These are phyloP conservation scores for Galendromus occidentalis DNA, from an alignment of 1,140 invertebrate species.

Conservation along the genomic window DNA sequence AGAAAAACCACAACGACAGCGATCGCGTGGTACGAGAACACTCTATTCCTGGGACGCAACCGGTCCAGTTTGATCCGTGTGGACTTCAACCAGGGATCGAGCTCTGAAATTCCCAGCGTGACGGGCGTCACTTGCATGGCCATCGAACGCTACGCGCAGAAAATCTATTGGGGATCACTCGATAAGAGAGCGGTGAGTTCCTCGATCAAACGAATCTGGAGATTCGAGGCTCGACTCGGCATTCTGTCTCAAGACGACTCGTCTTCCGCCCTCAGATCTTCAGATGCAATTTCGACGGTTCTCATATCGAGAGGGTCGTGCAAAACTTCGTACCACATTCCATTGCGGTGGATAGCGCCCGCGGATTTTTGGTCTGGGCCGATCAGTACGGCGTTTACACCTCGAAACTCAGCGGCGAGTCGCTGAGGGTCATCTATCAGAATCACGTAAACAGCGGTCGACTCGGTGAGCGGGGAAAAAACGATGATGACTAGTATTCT, in stretches of 20 bases:
- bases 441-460: neutral
- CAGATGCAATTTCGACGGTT: constrained; percentile 41
- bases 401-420: neutral
- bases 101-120: constrained; percentile 32
- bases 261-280: constrained; percentile 35
- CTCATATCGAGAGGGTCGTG: constrained; percentile 48
- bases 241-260: neutral
- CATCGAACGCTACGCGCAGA: constrained; percentile 66
- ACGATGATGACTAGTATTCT: too few species aligned
- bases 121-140: constrained; percentile 44
- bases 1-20: constrained; percentile 31
- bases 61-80: constrained; percentile 44
- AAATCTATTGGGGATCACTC: constrained; percentile 71
- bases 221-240: neutral
- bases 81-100: constrained; percentile 39
- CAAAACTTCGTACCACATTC: constrained; percentile 54
- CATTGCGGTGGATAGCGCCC: constrained; percentile 53
- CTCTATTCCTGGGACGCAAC: constrained; percentile 40
- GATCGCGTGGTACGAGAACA: constrained; percentile 44
- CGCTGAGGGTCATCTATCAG: neutral
- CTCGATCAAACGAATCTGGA: neutral
- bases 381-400: neutral
- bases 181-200: constrained; percentile 40
- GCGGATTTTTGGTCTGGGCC: constrained; percentile 67
- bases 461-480: neutral